These are phyloP conservation scores for Periplaneta americana DNA, from an alignment of 1,140 invertebrate species.

Conservation along the genomic window DNA sequence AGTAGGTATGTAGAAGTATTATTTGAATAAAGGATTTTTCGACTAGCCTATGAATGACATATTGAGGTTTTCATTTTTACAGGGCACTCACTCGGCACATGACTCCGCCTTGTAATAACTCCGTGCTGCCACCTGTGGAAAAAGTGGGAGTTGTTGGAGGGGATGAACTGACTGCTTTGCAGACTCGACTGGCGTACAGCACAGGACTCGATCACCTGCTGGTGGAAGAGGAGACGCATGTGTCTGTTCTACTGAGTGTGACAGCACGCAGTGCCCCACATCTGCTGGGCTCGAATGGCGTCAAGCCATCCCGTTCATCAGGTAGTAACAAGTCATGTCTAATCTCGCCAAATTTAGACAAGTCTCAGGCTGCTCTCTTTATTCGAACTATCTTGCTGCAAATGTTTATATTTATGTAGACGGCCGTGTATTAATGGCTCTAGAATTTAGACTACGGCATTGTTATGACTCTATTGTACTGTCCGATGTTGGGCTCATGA, in stretches of 20 bases:
- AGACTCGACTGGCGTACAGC: neutral
- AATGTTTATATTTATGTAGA: too few relatives aligned
- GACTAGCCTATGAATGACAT: too few relatives aligned
- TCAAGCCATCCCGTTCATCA: neutral
- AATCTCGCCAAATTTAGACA: too few relatives aligned
- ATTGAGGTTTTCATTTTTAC: neutral
- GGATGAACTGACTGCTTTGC: neutral
- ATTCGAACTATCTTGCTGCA: too few relatives aligned
- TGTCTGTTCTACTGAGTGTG: constrained; percentile 1
- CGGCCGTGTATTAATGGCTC: too few relatives aligned
- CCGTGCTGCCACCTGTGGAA: constrained; percentile 4
- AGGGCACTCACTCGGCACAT: constrained; percentile 27
- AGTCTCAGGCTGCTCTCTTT: too few relatives aligned
- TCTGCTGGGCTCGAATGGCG: neutral
- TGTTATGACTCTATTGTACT: too few relatives aligned
- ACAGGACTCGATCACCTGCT: neutral
- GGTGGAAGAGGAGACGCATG: constrained; percentile 6
- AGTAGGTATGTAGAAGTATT: too few relatives aligned
- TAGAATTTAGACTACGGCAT: too few relatives aligned
- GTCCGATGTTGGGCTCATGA: too few relatives aligned
- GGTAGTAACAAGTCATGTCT: neutral
- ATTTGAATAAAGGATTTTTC: too few relatives aligned
- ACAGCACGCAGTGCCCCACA: constrained; percentile 2
- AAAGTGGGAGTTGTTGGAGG: neutral
- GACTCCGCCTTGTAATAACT: constrained; percentile 21